Conservation (phyloP, 2,888 invertebrate species). For the Azorinus chamasolen region DNA sequence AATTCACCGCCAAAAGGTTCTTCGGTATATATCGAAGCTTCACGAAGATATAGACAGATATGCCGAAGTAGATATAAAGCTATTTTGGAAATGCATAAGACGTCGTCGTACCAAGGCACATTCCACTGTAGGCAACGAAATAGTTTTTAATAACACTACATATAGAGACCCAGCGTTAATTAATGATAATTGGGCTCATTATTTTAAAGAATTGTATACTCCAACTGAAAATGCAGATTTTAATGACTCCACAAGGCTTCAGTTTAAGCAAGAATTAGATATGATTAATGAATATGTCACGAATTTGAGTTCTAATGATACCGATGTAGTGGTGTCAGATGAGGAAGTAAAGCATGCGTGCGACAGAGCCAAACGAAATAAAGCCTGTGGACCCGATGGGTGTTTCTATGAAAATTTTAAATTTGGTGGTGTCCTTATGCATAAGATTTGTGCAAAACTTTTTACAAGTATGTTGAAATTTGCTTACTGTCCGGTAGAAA, state of each 20-base stretch:
- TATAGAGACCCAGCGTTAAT: conserved; percentile 3
- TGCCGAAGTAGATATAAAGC: background rate
- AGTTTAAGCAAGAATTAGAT: too few relatives aligned
- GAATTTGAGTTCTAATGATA: too few relatives aligned
- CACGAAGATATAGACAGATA: conserved; percentile 2
- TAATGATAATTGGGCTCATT: conserved; percentile 2
- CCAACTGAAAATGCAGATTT: background rate
- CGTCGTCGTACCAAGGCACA: background rate
- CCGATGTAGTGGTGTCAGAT: too few relatives aligned
- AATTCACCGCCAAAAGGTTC: background rate
- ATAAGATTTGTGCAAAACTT: too few relatives aligned
- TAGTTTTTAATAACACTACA: background rate
- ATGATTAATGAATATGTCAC: too few relatives aligned
- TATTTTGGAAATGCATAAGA: conserved; percentile 5
- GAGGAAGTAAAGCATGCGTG: too few relatives aligned
- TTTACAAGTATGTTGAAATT: too few relatives aligned
- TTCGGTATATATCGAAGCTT: background rate
- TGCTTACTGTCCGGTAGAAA: too few relatives aligned
- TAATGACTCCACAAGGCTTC: background rate
- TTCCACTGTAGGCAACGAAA: background rate
- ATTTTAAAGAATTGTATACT: background rate
- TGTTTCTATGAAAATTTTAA: too few relatives aligned
- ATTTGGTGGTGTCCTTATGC: too few relatives aligned
- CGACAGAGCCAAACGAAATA: too few relatives aligned
- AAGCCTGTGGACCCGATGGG: too few relatives aligned